Base-by-base conservation (phyloP, 2,113 vertebrate species). In the Odocoileus virginianus region DNA sequence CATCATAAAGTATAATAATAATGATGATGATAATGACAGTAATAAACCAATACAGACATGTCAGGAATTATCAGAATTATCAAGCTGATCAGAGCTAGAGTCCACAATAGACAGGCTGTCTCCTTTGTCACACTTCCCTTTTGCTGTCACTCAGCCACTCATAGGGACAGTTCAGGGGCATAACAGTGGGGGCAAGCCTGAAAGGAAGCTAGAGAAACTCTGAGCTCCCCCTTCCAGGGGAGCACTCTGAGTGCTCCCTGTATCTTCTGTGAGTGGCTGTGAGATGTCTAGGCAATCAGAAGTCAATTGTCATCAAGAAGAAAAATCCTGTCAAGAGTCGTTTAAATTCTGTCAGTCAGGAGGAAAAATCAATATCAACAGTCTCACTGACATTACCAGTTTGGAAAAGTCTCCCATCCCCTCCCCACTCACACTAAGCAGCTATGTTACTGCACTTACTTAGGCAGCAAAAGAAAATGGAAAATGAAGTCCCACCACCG, bases 301-400 rank as follows among this genome's bases (percentile, higher is more conserved):
- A 97, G 76, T 94, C 57, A 9, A 94, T 90, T 94, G 79, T 96
- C 91, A 98, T 97, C 94, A 93, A 93, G 86, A 95, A 96, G 95
- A 98, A 97, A 97, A 97, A 87, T 94, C 89, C 82, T 94, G 64
- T 89, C 94, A 97, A 94, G 94, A 96, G 82, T 87, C 91, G 93
- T 96, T 96, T 96, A 98, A 98, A 96, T 86, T 93, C 60, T 95
- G 85, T 95, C 97, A 97, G 57, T 93, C 88, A 81, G 47, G 47
- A 95, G 30, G 89, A 91, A 97, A 97, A 98, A 94, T 97, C 97
- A 23, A 97, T 89, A 97, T 28, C 94, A 96, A 97, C 87, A 94
- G 94, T 96, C 93, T 95, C 89, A 91, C 76, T 86, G 93, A 93
- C 7, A 43, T 94, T 91, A 92, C 88, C 89, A 93, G 97, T 96